Percentiles rank a stretch among this genome's conserved stretches.
Conservation (phyloP, 35 echinoderm and acorn worm genomes). For the Anneissia japonica region DNA sequence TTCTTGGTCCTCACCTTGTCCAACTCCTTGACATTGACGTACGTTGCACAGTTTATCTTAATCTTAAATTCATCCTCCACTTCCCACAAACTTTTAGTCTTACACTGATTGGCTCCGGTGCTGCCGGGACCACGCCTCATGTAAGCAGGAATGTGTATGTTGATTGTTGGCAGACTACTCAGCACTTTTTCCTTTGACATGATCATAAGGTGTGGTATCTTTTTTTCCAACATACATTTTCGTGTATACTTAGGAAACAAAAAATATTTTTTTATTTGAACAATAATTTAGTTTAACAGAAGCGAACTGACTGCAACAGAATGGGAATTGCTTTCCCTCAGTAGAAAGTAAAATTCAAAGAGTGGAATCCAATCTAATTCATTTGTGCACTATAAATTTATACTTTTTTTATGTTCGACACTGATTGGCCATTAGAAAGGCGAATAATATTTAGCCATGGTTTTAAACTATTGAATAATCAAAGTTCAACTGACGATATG, state of each 20-base stretch:
- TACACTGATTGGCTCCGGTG: slow-evolving; percentile 22
- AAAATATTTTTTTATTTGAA: no score
- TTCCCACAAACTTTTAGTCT: slow-evolving; percentile 72
- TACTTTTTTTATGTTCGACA: no score
- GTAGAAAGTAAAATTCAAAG: no score
- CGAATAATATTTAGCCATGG: no score
- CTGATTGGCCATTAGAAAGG: no score
- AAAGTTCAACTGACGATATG: no score
- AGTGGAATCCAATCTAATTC: no score
- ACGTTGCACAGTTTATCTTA: slow-evolving; percentile 96
- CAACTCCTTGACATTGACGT: slow-evolving; percentile 96
- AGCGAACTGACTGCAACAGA: no score
- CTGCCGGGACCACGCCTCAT: slow-evolving; percentile 65
- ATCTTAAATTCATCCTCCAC: slow-evolving; percentile 49
- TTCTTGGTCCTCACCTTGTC: slow-evolving; percentile 63
- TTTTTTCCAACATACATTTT: slow-evolving; percentile 63
- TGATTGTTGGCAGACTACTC: slow-evolving; percentile 76
- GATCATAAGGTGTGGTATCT: slow-evolving; percentile 85
- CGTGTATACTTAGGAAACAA: slow-evolving; percentile 67
- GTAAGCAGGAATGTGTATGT: slow-evolving; percentile 80
- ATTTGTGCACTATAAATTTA: no score
- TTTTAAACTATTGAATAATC: no score
- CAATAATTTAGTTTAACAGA: no score
- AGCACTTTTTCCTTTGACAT: slow-evolving; percentile 96
- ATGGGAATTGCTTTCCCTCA: no score